A percentile compares a stretch with the other conserved stretches of the same genome.
These are phyloP conservation scores for Pentamera pediparva DNA, from an alignment of 53 echinoderm and acorn worm species.

Conservation along the genomic window DNA sequence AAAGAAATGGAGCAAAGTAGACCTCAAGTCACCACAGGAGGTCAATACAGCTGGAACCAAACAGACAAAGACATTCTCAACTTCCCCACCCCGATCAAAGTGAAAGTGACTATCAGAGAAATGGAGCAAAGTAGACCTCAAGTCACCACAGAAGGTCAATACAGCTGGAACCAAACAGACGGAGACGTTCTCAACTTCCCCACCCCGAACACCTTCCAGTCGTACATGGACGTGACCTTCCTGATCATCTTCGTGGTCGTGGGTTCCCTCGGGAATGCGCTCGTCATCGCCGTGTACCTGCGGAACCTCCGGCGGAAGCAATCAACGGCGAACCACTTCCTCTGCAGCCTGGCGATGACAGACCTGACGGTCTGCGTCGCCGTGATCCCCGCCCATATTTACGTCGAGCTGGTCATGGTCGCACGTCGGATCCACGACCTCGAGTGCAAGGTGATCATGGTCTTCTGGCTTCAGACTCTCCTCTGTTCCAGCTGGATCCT, in stretches of 20 bases:
- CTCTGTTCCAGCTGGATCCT: conserved; percentile 91
- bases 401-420: conserved; percentile 58
- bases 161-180: not conserved
- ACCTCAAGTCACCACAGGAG: no score
- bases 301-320: conserved; percentile 62
- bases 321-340: conserved; percentile 95
- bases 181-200: conserved; percentile 32
- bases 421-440: conserved; percentile 48
- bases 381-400: conserved; percentile 78
- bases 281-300: conserved; percentile 72
- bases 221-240: conserved; percentile 54
- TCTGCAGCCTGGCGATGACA: conserved; percentile 81
- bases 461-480: conserved; percentile 86
- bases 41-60: not conserved
- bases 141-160: no score
- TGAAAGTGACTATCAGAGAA: no score
- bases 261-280: conserved; percentile 74
- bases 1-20: no score
- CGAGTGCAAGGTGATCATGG: conserved; percentile 74
- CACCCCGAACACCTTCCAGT: conserved; percentile 39
- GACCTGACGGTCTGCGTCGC: conserved; percentile 77
- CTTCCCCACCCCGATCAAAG: conserved; percentile 49
- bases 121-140: no score
- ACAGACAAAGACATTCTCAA: not conserved
- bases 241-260: conserved; percentile 70